Base-by-base conservation (phyloP, 2,113 vertebrate genomes). In the Strigops habroptila region DNA sequence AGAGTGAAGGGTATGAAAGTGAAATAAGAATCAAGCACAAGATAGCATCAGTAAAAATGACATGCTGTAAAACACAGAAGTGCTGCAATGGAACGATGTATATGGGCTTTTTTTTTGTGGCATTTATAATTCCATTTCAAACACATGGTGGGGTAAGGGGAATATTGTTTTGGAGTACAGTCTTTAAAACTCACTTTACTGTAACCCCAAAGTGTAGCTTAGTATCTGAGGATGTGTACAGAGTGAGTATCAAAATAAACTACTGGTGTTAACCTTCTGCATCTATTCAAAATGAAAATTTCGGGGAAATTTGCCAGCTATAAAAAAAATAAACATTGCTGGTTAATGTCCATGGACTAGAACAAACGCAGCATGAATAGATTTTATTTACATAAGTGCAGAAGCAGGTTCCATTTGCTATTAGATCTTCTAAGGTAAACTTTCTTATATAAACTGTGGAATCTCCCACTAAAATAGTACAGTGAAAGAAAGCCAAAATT, bases 381-480 rank as follows among this genome's bases (percentile, higher is more conserved):
- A 89, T 96, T 96, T 94, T 97, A 95, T 97, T 97, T 97, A 97
- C 43, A 95, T 95, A 96, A 97, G 89, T 91, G 95, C 70, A 96
- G 65, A 89, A 95, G 78, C 94, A 96, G 94, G 95, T 95, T 96
- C 94, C 96, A 91, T 96, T 97, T 93, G 95, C 88, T 95, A 92
- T 96, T 96, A 96, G 93, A 92, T 90, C 92, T 92, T 91, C 77
- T 94, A 94, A 96, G 94, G 96, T 96, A 95, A 97, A 96, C 89
- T 86, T 94, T 96, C 86, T 95, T 95, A 74, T 85, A 94, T 96
- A 96, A 97, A 96, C 94, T 82, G 85, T 96, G 95, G 92, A 95
- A 92, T 94, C 62, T 96, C 86, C 81, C 92, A 92, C 86, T 95
- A 95, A 96, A 97, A 96, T 78, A 95, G 77, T 44, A 68, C 71